These are phyloP conservation scores for Hydractinia echinata DNA, from an alignment of 30 jellyfish, hydroid and myxozoan genomes.

Conservation along the genomic window DNA sequence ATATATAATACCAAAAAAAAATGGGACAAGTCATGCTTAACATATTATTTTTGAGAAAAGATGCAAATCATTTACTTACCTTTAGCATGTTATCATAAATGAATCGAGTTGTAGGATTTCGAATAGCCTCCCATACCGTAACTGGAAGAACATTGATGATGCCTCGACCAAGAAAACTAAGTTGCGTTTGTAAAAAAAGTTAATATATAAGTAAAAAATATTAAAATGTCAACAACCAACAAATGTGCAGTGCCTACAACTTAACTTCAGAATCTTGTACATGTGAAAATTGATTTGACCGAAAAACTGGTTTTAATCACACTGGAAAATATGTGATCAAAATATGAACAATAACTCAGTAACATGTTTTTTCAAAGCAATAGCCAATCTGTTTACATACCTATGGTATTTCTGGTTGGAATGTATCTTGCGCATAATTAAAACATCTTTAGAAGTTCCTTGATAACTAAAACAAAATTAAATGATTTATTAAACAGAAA, in stretches of 20 bases:
- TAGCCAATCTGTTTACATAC: slow-evolving; percentile 16
- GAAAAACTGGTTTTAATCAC: too few species aligned
- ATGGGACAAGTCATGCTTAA: neutral
- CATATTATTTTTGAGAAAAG: neutral
- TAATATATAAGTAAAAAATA: too few species aligned
- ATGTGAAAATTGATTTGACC: too few species aligned
- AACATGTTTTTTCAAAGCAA: neutral
- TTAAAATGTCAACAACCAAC: too few species aligned
- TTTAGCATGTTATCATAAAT: slow-evolving; percentile 92
- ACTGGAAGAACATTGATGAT: slow-evolving; percentile 69
- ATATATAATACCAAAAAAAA: too few species aligned
- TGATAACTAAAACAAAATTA: slow-evolving; percentile 48
- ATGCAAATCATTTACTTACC: slow-evolving; percentile 41
- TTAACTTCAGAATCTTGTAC: too few species aligned
- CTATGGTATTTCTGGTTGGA: slow-evolving; percentile 61
- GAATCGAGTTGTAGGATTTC: slow-evolving; percentile 79
- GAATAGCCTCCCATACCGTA: slow-evolving; percentile 89
- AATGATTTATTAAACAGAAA: too few species aligned
- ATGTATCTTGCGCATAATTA: slow-evolving; percentile 66
- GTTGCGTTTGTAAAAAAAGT: too few species aligned
- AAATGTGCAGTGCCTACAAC: too few species aligned
- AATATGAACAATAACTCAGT: too few species aligned
- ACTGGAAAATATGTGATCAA: too few species aligned
- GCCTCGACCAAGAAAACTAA: slow-evolving; percentile 93
- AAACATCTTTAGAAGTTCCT: slow-evolving; percentile 60